Percentiles rank a stretch among this genome's conserved stretches.
Conservation (phyloP, 2,797 vertebrate genomes). For the Chaenodraco wilsoni region DNA sequence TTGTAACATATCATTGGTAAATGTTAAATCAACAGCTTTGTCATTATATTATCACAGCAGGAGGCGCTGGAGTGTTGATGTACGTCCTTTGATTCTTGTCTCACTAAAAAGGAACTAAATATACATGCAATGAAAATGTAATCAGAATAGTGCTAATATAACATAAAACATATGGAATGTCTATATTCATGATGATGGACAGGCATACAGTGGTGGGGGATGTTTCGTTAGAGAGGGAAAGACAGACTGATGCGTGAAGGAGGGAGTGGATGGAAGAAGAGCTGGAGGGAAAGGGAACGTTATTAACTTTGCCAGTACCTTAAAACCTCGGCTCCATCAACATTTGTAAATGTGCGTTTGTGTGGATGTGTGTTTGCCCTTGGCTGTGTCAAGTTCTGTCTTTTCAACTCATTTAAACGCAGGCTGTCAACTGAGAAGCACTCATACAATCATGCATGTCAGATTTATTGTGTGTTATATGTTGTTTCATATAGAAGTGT, state of each 20-base stretch:
- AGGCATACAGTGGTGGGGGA: conserved; percentile 35
- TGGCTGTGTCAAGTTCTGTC: conserved; percentile 28
- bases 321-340: conserved; percentile 60
- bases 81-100: conserved; percentile 12
- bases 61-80: neutral
- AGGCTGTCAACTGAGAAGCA: conserved; percentile 44
- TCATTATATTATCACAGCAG: conserved; percentile 1
- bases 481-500: conserved; percentile 40
- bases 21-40: conserved; percentile 31
- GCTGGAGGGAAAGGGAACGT: conserved; percentile 47
- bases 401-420: conserved; percentile 63
- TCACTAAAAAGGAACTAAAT: conserved; percentile 4
- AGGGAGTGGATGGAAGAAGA: conserved; percentile 55
- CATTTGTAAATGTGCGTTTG: conserved; percentile 45
- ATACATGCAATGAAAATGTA: conserved; percentile 7
- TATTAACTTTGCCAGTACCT: conserved; percentile 61
- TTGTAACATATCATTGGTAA: neutral
- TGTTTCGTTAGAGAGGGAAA: conserved; percentile 43
- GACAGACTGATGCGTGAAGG: conserved; percentile 49
- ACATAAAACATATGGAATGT: conserved; percentile 45
- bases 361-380: conserved; percentile 26
- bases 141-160: conserved; percentile 32
- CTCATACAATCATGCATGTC: conserved; percentile 35
- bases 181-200: conserved; percentile 37
- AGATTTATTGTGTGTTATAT: conserved; percentile 47